phyloP scores from a whole-genome alignment of 2,113 vertebrate genomes.

The Melanerpes aurifrons region DNA sequence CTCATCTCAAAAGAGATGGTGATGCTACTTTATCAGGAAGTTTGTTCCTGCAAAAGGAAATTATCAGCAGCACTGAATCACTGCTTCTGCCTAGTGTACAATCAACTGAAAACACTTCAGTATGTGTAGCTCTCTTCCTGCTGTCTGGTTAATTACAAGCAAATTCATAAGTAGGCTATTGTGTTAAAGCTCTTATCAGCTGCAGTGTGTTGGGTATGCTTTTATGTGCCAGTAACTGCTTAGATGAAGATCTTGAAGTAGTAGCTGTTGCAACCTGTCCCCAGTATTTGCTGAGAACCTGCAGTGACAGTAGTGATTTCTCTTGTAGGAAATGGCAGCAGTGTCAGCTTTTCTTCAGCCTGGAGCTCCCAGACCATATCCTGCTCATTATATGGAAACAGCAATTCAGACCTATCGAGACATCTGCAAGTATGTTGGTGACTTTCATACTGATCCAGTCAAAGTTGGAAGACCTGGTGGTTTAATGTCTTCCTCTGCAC shows the following conservation, averaged over 20 bases:
- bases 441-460: not conserved
- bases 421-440: slow-evolving; percentile 90
- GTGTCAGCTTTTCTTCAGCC: slow-evolving; percentile 94
- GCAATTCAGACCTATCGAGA: slow-evolving; percentile 97
- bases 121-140: not conserved
- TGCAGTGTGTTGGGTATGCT: not conserved
- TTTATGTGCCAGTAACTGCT: not conserved
- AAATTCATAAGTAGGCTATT: not conserved
- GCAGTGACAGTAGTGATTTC: not conserved
- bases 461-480: not conserved
- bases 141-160: not conserved
- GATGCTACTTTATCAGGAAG: not conserved
- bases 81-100: not conserved
- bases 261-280: not conserved
- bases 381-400: slow-evolving; percentile 98
- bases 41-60: not conserved
- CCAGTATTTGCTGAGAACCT: not conserved
- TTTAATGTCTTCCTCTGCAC: not conserved
- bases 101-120: not conserved
- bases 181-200: not conserved
- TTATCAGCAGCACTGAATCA: not conserved
- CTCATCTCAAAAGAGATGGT: not conserved
- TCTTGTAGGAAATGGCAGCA: slow-evolving; percentile 94
- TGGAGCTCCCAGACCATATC: slow-evolving; percentile 91
- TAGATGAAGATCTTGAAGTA: not conserved